Conservation (phyloP, 1,140 invertebrate genomes). For the honey bee (Apis mellifera) region DNA sequence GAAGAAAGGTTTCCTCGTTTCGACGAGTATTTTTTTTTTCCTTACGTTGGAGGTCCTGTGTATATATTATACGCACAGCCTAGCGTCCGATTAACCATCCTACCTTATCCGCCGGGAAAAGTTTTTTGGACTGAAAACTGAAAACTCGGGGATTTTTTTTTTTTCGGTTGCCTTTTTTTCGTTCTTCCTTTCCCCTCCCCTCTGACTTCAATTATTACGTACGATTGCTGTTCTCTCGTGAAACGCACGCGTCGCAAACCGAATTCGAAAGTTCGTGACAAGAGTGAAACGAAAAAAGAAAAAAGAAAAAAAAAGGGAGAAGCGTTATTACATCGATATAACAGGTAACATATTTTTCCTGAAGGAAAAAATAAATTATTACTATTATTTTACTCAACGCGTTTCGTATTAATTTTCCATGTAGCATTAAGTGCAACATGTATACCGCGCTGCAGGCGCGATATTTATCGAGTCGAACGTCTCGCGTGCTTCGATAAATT, state of each 20-base stretch:
- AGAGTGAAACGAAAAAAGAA: neutral
- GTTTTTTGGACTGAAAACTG: neutral
- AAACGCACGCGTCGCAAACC: constrained; percentile 14
- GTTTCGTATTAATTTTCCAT: too few relatives aligned
- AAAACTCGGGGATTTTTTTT: constrained; percentile 14
- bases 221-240: neutral
- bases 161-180: neutral
- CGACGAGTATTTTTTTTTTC: too few relatives aligned
- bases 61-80: too few relatives aligned
- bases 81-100: too few relatives aligned
- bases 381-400: too few relatives aligned
- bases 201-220: constrained; percentile 3
- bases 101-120: neutral
- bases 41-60: too few relatives aligned
- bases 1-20: too few relatives aligned
- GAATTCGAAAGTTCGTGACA: constrained; percentile 12
- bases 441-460: neutral
- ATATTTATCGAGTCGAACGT: constrained; percentile 1
- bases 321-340: neutral
- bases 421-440: too few relatives aligned
- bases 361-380: too few relatives aligned
- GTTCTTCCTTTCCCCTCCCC: too few relatives aligned
- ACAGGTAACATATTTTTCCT: too few relatives aligned
- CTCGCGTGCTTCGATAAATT: neutral
- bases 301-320: neutral